These are phyloP conservation scores for Ornithorhynchus anatinus DNA, from an alignment of 2,113 vertebrate genomes.

Conservation along the genomic window DNA sequence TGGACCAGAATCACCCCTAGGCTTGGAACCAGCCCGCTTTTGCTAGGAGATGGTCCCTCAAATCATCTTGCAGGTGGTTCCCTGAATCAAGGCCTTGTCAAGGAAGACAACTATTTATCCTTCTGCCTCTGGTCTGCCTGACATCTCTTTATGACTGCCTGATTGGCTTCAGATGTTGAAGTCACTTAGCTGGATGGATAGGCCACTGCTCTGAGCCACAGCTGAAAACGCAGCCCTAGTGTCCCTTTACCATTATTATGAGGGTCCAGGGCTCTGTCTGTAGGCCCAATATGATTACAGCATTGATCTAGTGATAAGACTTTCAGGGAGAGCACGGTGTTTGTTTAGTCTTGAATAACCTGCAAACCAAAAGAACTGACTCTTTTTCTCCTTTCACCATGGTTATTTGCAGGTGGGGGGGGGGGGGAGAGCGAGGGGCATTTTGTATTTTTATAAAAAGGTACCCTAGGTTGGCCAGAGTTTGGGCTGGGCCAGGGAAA, in stretches of 20 bases:
- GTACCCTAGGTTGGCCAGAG: too few relatives aligned
- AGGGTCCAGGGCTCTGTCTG: neutral
- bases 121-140: constrained; percentile 11
- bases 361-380: neutral
- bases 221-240: neutral
- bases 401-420: too few relatives aligned
- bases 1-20: neutral
- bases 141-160: constrained; percentile 1
- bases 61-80: neutral
- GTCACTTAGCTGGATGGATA: constrained; percentile 21
- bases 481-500: too few relatives aligned
- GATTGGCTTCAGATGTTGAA: neutral
- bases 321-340: neutral
- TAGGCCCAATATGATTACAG: neutral
- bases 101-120: neutral
- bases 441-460: too few relatives aligned
- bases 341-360: neutral
- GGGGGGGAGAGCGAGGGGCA: too few relatives aligned
- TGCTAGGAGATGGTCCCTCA: too few relatives aligned
- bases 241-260: neutral
- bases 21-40: too few relatives aligned
- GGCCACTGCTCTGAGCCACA: constrained; percentile 8
- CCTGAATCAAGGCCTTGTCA: neutral
- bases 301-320: constrained; percentile 23
- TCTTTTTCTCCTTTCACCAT: too few relatives aligned